Evolutionary conservation across 2,113 vertebrate species (phyloP), one percentile per base, ranked within the genome.

Genomic region (Rhinichthys klamathensis): DNA sequence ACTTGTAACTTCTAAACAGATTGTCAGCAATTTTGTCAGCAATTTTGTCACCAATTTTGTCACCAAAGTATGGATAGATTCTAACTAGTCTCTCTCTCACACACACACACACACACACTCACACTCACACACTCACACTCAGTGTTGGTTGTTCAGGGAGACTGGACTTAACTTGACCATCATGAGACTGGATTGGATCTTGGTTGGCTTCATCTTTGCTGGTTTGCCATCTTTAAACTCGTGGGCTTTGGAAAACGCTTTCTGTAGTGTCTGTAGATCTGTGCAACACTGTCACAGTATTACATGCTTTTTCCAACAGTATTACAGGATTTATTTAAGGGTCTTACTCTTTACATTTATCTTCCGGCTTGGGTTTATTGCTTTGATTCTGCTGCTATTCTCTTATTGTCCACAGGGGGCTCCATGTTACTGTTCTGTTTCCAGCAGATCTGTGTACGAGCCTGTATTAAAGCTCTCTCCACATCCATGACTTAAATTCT

Each of bases 381-480:
- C 15, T 32, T 56, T 56, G 46, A 35, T 56, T 56, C 41, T 63
- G 51, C 63, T 72, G 76, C 32, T 73, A 6, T 80, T 27, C 77
- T 60, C 12, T 44, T 41, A 7, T 41, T 35, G 10, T 80, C 84
- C 84, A 63, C 51, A 73, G 65, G 67, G 61, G 32, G 77, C 76
- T 70, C 13, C 23, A 3, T 67, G 30, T 41, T 25, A 51, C n/a
- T 58, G 13, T 82, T n/a, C 13, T 25, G 4, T 79, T 79, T 41
- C 35, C 6, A 58, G 13, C 1, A 58, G n/a, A n/a, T 79, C 23
- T 80, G n/a, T 61, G 56, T 23, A 27, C 4, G 13, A 44, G 3
- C 72, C n/a, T 13, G 21, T 27, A 30, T 80, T 32, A 56, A 58
- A 74, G 38, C 23, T 41, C 32, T 74, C 27, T 67, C 16, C 56